Conservation (phyloP, 2,797 vertebrate genomes). For the Acanthis flammea region DNA sequence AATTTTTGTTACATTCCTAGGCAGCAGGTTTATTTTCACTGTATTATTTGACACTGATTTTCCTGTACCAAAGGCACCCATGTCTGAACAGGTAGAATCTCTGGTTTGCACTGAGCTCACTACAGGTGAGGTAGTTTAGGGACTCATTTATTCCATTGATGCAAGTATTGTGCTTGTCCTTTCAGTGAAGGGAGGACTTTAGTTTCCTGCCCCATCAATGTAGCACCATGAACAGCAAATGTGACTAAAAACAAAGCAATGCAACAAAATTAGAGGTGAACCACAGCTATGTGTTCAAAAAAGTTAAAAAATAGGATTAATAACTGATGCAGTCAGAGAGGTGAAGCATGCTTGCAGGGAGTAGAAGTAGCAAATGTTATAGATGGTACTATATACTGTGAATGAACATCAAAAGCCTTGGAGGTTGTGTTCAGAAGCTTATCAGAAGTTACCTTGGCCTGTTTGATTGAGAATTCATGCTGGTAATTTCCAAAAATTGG, state of each 20-base stretch:
- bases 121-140: background rate
- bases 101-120: background rate
- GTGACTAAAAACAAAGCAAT: slow-evolving; percentile 33
- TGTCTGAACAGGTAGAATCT: background rate
- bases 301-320: slow-evolving; percentile 29
- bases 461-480: slow-evolving; percentile 60
- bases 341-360: slow-evolving; percentile 24
- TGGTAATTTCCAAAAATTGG: slow-evolving; percentile 60
- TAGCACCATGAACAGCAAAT: background rate
- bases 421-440: slow-evolving; percentile 48
- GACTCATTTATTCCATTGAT: background rate
- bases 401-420: slow-evolving; percentile 30
- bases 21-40: background rate
- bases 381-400: background rate
- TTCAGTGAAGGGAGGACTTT: background rate
- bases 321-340: slow-evolving; percentile 25
- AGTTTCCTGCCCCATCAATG: background rate
- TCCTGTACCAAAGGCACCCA: background rate
- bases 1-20: background rate
- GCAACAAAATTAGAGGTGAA: slow-evolving; percentile 21
- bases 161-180: background rate
- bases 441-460: slow-evolving; percentile 42
- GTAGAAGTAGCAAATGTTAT: slow-evolving; percentile 41
- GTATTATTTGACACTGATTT: background rate
- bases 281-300: background rate